Evolutionary conservation across 1,140 invertebrate genomes (phyloP).

Genomic region (Nylanderia fulva): DNA sequence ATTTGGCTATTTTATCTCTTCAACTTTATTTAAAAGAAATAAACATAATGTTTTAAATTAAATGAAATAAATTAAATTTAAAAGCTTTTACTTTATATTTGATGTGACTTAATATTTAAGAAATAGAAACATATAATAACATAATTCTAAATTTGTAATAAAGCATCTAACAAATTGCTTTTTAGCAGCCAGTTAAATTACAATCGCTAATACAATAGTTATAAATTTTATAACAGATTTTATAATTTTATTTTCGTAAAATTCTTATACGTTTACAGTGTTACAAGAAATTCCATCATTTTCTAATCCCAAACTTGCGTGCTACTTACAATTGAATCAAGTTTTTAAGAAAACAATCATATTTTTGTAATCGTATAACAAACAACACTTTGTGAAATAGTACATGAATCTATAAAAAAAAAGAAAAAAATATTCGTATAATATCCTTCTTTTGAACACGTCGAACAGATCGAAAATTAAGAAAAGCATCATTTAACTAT

Average conservation of each 20-base stretch:
- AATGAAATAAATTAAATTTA: neutral
- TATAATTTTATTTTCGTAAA: neutral
- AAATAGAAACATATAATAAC: too few species aligned
- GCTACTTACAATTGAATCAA: neutral
- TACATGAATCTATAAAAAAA: neutral
- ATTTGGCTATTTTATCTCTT: neutral
- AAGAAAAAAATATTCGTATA: neutral
- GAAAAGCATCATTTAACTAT: too few species aligned
- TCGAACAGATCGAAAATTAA: too few species aligned
- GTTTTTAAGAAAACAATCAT: constrained; percentile 17
- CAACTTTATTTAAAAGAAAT: neutral
- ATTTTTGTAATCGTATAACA: constrained; percentile 18
- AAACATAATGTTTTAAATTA: neutral
- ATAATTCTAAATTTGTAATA: neutral
- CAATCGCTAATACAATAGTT: neutral
- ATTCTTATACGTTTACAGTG: neutral
- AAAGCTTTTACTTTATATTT: neutral
- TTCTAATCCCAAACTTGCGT: constrained; percentile 20
- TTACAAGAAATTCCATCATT: constrained; percentile 14
- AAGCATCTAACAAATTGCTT: neutral
- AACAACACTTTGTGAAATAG: constrained; percentile 2
- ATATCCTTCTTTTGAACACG: neutral
- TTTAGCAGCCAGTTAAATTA: constrained; percentile 24
- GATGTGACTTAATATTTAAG: neutral
- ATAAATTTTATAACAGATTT: constrained; percentile 9